Evolutionary conservation across 2,113 vertebrate species (phyloP).

Genomic region (Mugil cephalus): DNA sequence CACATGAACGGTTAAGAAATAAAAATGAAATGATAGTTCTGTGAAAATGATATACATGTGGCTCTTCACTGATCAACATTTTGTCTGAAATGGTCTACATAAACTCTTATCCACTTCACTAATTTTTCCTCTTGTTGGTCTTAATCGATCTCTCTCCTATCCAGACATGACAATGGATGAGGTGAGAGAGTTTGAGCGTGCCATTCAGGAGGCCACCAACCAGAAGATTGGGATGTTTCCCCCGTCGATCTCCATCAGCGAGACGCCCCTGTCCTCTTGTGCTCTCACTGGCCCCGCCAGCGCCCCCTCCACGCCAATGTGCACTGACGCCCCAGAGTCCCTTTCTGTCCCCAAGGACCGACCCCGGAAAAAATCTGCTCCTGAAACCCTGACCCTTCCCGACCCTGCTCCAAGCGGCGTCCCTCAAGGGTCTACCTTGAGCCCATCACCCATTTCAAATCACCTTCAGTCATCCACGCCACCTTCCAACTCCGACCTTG

Average conservation of each 20-base stretch:
- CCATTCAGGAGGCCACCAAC: constrained; percentile 99
- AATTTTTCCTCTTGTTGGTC: constrained; percentile 1
- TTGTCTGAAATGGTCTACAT: too few relatives aligned
- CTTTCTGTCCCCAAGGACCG: constrained; percentile 94
- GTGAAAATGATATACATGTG: too few relatives aligned
- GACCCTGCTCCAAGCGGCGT: constrained; percentile 74
- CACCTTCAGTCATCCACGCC: constrained; percentile 55
- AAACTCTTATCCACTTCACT: neutral
- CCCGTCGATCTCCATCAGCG: constrained; percentile 94
- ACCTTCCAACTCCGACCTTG: constrained; percentile 54
- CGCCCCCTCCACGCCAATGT: constrained; percentile 96
- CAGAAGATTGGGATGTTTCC: constrained; percentile 97
- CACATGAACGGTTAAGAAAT: neutral
- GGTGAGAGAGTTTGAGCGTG: constrained; percentile 96
- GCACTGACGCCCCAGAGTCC: constrained; percentile 96
- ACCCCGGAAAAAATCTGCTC: constrained; percentile 96
- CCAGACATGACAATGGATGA: constrained; percentile 99
- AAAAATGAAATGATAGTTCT: neutral
- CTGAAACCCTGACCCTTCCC: constrained; percentile 95
- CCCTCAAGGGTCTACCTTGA: constrained; percentile 37
- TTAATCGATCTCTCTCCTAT: constrained; percentile 36
- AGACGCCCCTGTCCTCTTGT: constrained; percentile 90
- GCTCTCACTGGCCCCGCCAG: constrained; percentile 94
- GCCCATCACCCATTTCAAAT: constrained; percentile 54
- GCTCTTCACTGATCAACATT: too few relatives aligned